Percentiles rank a stretch among this genome's conserved stretches.
These are phyloP conservation scores for Stigmatopora argus DNA, from an alignment of 2,113 vertebrate species.

Conservation along the genomic window DNA sequence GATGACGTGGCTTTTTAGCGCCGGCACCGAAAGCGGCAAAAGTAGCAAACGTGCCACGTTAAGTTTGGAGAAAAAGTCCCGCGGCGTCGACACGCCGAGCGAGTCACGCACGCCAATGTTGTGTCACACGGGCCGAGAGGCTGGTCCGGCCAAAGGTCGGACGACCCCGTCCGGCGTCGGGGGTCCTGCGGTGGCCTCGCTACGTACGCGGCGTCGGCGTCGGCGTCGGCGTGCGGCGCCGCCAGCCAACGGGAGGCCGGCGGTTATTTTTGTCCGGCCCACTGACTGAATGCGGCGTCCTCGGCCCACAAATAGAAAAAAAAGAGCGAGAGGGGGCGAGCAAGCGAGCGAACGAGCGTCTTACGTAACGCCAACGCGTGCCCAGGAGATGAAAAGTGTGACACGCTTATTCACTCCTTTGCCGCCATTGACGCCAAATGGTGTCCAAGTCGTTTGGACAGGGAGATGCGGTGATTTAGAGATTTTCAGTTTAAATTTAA, in stretches of 20 bases:
- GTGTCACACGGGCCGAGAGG: neutral
- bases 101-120: neutral
- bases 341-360: no score
- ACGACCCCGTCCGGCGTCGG: no score
- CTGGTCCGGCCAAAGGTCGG: no score
- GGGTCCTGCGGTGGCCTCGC: constrained; percentile 5
- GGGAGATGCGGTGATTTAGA: no score
- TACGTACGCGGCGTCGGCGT: constrained; percentile 32
- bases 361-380: neutral
- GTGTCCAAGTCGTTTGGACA: no score
- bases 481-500: no score
- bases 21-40: no score
- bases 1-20: no score
- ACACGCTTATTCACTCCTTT: neutral
- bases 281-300: constrained; percentile 42
- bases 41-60: no score
- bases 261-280: constrained; percentile 46
- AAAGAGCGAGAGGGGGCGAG: neutral
- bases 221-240: neutral
- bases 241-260: constrained; percentile 27
- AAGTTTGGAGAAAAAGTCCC: neutral
- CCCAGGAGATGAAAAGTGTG: neutral
- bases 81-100: neutral
- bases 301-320: constrained; percentile 32
- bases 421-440: no score